Conservation (phyloP, 2,888 invertebrate genomes). For the Trichogramma dendrolimi region DNA sequence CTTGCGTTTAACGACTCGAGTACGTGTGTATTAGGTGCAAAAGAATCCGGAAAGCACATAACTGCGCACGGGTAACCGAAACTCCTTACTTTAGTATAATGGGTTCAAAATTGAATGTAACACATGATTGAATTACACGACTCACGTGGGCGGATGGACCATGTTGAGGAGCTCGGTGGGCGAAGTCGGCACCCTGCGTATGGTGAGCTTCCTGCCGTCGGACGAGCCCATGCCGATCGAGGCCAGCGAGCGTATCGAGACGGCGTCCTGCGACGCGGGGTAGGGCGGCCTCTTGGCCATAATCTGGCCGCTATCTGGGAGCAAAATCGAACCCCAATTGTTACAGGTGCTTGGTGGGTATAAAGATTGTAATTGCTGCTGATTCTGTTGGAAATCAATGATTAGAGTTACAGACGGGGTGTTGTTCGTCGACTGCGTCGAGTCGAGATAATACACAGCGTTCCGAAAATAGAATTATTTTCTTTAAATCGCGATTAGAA, state of each 20-base stretch:
- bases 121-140: slow-evolving; percentile 41
- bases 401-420: too few species aligned
- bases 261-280: slow-evolving; percentile 56
- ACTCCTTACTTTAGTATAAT: too few species aligned
- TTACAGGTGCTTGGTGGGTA: slow-evolving; percentile 35
- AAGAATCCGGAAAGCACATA: too few species aligned
- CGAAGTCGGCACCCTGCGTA: slow-evolving; percentile 77
- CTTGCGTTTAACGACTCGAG: too few species aligned
- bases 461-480: too few species aligned
- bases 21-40: too few species aligned
- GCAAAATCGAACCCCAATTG: slow-evolving; percentile 55
- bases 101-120: too few species aligned
- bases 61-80: too few species aligned
- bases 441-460: too few species aligned
- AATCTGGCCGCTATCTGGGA: slow-evolving; percentile 60
- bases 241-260: slow-evolving; percentile 73
- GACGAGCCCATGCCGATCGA: slow-evolving; percentile 87
- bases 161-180: slow-evolving; percentile 82
- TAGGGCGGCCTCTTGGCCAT: slow-evolving; percentile 41
- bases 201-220: slow-evolving; percentile 80
- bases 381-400: slow-evolving; percentile 12
- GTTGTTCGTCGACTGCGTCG: too few species aligned
- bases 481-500: too few species aligned
- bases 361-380: slow-evolving; percentile 28
- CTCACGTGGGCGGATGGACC: slow-evolving; percentile 79